A percentile compares a stretch with the other conserved stretches of the same genome.
phyloP scores from a whole-genome alignment of 2,113 vertebrate species.

The Osmerus mordax region DNA sequence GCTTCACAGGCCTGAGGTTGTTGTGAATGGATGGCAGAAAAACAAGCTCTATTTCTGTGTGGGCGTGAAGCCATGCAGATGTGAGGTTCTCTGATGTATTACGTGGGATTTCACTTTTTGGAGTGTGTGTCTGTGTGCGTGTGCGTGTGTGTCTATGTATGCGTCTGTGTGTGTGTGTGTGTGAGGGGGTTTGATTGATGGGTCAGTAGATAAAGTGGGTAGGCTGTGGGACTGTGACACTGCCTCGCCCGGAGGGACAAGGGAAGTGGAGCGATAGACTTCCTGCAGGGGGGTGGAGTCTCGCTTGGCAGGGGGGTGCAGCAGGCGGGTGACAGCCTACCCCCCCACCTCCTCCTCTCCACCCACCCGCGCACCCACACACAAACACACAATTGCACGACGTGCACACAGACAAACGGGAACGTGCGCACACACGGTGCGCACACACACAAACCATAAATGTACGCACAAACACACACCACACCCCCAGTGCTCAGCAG shows the following conservation, averaged over 20 bases:
- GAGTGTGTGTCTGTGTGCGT: conserved; percentile 25
- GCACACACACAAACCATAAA: too few species aligned
- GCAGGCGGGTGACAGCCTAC: conserved; percentile 73
- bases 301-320: conserved; percentile 67
- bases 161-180: conserved; percentile 28
- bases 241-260: conserved; percentile 68
- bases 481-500: conserved; percentile 80
- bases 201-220: conserved; percentile 52
- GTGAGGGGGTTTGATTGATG: conserved; percentile 59
- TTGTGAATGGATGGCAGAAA: background rate
- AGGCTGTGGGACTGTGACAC: conserved; percentile 43
- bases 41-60: background rate
- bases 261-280: conserved; percentile 79
- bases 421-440: too few species aligned
- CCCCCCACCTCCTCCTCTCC: conserved; percentile 47
- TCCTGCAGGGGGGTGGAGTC: conserved; percentile 74
- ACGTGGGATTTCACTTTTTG: background rate
- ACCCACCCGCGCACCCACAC: conserved; percentile 33
- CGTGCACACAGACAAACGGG: too few species aligned
- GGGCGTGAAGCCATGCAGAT: background rate
- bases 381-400: too few species aligned
- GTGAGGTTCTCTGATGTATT: background rate
- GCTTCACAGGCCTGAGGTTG: background rate
- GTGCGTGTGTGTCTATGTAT: background rate
- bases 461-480: conserved; percentile 34